Evolutionary conservation across 1,140 invertebrate genomes (phyloP).

Genomic region (Venturia canescens): DNA sequence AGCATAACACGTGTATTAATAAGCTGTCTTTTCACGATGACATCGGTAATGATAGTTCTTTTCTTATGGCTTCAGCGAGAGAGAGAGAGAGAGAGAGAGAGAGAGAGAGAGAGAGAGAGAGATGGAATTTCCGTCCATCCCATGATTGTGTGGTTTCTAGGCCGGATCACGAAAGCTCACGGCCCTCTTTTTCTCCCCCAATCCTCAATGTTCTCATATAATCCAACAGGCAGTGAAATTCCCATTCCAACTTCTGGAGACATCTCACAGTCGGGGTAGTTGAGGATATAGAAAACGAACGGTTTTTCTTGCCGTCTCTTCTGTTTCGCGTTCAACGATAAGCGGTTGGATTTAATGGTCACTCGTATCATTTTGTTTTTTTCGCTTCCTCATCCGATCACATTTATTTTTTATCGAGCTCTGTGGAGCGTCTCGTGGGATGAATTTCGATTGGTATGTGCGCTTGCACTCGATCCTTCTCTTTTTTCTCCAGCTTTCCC

Average conservation of each 20-base stretch:
- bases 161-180: constrained; percentile 15
- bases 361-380: constrained; percentile 23
- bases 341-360: constrained; percentile 33
- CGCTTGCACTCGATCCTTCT: background rate
- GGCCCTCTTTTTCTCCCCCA: background rate
- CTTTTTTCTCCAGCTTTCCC: background rate
- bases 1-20: constrained; percentile 36
- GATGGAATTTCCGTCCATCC: background rate
- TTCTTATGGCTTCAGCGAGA: background rate
- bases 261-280: constrained; percentile 1
- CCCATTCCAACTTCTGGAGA: constrained; percentile 24
- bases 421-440: constrained; percentile 14
- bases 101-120: too few species aligned
- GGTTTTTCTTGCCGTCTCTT: background rate
- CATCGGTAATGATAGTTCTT: constrained; percentile 22
- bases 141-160: background rate
- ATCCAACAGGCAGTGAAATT: constrained; percentile 29
- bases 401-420: constrained; percentile 39
- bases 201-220: constrained; percentile 4
- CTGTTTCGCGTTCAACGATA: constrained; percentile 15
- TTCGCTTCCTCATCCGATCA: constrained; percentile 24
- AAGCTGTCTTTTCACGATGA: constrained; percentile 38
- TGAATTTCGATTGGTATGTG: constrained; percentile 19
- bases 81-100: too few species aligned
- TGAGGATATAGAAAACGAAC: constrained; percentile 20